A percentile compares a stretch with the other conserved stretches of the same genome.
Evolutionary conservation across 2,888 invertebrate genomes (phyloP).

Genomic region (Aspidiotus rigidus): DNA sequence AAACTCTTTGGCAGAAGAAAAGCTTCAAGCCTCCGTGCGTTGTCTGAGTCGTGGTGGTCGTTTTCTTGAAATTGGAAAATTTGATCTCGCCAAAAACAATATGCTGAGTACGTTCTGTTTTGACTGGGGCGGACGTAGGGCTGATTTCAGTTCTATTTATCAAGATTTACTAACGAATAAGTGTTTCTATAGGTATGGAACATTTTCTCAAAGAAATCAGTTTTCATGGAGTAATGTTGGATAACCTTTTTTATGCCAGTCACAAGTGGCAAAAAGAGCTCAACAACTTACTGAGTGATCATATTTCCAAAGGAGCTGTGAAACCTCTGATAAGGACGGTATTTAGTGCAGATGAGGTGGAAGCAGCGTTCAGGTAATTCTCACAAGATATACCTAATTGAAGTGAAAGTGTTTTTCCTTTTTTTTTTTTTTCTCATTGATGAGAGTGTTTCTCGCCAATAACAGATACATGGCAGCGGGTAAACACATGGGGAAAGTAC

Average conservation of each 20-base stretch:
- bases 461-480: constrained; percentile 50
- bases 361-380: constrained; percentile 56
- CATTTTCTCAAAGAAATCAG: constrained; percentile 60
- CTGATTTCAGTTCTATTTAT: no score
- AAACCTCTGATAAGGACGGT: constrained; percentile 57
- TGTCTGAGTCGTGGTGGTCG: constrained; percentile 55
- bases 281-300: constrained; percentile 51
- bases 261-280: constrained; percentile 50
- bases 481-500: constrained; percentile 73
- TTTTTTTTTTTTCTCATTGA: not conserved
- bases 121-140: no score
- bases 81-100: constrained; percentile 62
- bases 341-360: constrained; percentile 57
- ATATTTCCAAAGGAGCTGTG: constrained; percentile 56
- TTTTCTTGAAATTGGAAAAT: constrained; percentile 80
- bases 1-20: constrained; percentile 87
- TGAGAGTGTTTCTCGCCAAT: not conserved
- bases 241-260: constrained; percentile 52
- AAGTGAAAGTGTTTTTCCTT: no score
- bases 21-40: constrained; percentile 61
- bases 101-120: constrained; percentile 46
- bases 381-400: not conserved
- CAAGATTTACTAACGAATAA: not conserved
- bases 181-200: constrained; percentile 48
- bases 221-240: constrained; percentile 70